phyloP scores from a whole-genome alignment of 2,888 invertebrate species.

The Drosophila mulleri region DNA sequence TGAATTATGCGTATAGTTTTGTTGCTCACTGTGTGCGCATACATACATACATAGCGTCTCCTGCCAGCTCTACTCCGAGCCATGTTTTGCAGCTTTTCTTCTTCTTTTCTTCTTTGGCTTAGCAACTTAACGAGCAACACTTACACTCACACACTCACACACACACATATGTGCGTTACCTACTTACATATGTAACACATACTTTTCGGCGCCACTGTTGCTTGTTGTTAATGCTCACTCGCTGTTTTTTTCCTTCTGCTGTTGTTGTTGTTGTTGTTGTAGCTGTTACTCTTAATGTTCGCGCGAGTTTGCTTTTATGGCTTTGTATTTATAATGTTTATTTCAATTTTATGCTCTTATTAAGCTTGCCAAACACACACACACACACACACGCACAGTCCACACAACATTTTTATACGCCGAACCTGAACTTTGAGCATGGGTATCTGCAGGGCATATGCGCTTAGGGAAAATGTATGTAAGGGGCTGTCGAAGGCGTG shows the following conservation, averaged over 20 bases:
- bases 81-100: background rate
- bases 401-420: constrained; percentile 31
- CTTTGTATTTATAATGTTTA: constrained; percentile 79
- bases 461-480: background rate
- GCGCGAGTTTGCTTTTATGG: constrained; percentile 66
- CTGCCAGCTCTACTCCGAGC: background rate
- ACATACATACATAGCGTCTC: background rate
- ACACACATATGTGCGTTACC: background rate
- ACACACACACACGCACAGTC: constrained; percentile 8
- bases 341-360: constrained; percentile 75
- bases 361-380: constrained; percentile 54
- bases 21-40: constrained; percentile 24
- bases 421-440: background rate
- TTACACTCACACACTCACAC: constrained; percentile 2
- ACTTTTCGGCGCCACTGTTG: constrained; percentile 45
- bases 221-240: constrained; percentile 28
- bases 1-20: constrained; percentile 23
- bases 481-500: background rate
- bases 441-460: background rate
- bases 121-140: constrained; percentile 13
- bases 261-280: constrained; percentile 21
- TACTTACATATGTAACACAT: constrained; percentile 37
- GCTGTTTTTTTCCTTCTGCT: constrained; percentile 9
- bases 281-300: constrained; percentile 51
- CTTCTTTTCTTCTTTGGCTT: background rate